Base-by-base conservation (phyloP, 2,797 vertebrate species). In the Sciurus carolinensis region DNA sequence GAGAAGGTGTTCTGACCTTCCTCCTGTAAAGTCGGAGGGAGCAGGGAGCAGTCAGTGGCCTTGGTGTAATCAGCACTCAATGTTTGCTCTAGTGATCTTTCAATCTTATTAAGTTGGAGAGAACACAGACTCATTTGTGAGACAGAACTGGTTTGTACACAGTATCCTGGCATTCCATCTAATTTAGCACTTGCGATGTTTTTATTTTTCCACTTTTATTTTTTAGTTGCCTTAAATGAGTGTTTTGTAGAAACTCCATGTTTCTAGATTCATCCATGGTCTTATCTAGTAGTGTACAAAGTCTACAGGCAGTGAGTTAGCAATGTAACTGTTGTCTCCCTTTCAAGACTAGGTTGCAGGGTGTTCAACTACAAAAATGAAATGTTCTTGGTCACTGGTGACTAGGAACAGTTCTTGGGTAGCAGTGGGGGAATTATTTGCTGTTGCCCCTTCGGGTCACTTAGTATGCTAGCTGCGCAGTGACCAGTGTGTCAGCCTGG, bases 171-270 rank as follows among this genome's bases (percentile, higher is more conserved):
- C 73, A 30, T 42, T 30, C 36, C 18, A 73, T 66, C 47, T n/a
- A 72, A 83, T 76, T 91, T 72, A 90, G 54, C 18, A 72, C 44
- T 90, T 83, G 73, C n/a, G 36, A 13, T 54, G 4, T 28, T 47
- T 71, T 82, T 42, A 36, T 54, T n/a, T 83, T 73, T 72, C 33
- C 11, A 39, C 59, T 95, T 92, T 22, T 67, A 50, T 76, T 50
- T 50, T 50, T 88, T 89, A 77, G 47, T n/a, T 76, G 47, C 22
- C 36, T 82, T 93, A 62, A 96, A 71, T 62, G 76, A 71, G 15
- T 30, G 5, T 86, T 73, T 75, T 13, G 39, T 64, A 77, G 82
- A 20, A 39, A 54, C n/a, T 90, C 44, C 28, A 71, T 52, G 50
- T 62, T 76, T 71, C 30, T 28, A 42, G 66, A 47, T 57, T 54